phyloP scores from a whole-genome alignment of 1,140 invertebrate species.

The Saccostrea cuccullata region DNA sequence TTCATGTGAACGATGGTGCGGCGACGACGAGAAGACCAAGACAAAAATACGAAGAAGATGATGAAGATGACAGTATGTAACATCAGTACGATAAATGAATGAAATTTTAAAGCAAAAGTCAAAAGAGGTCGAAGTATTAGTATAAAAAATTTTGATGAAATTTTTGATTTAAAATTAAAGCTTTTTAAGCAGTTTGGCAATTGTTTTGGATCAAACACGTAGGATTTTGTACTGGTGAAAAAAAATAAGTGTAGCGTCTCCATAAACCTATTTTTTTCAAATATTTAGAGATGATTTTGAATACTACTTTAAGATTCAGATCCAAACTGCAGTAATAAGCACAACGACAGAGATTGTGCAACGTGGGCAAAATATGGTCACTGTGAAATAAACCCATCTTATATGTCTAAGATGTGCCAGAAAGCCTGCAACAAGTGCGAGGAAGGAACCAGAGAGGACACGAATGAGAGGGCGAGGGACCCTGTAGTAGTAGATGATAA shows the following conservation, averaged over 20 bases:
- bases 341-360: constrained; percentile 62
- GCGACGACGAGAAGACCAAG: neutral
- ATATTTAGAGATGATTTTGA: no score
- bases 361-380: constrained; percentile 70
- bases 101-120: no score
- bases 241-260: no score
- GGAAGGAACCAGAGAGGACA: constrained; percentile 35
- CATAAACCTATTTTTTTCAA: no score
- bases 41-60: neutral
- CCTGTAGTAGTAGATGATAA: constrained; percentile 3
- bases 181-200: no score
- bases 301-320: neutral
- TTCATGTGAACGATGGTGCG: constrained; percentile 5
- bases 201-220: no score
- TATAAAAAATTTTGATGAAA: no score
- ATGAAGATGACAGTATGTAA: neutral
- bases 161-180: no score
- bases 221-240: no score
- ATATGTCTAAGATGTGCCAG: constrained; percentile 68
- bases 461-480: neutral
- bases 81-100: no score
- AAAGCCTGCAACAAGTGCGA: constrained; percentile 66
- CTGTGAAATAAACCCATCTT: constrained; percentile 69
- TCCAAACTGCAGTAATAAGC: constrained; percentile 21
- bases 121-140: no score